Evolutionary conservation across 92 coral and sea anemone genomes (phyloP), one percentile per base, ranked within the genome.

Genomic region (Parazoanthus swiftii): DNA sequence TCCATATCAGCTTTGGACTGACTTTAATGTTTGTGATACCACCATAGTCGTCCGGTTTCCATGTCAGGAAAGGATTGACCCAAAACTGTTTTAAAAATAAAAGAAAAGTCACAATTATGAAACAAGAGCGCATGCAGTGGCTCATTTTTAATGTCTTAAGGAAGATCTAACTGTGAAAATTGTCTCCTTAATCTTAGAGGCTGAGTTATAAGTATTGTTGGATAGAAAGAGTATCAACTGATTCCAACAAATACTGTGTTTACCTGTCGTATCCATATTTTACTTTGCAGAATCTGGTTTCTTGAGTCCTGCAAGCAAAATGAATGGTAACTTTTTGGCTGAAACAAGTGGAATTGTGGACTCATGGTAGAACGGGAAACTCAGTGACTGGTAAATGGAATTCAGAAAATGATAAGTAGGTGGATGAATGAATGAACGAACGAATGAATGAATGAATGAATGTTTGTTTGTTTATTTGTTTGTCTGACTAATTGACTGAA

Each of bases 201-300:
- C 38, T 14, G n/a, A n/a, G 35, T 70, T 3, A 5, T 7, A 70
- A 70, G 25, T n/a, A 3, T 25, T 33, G 3, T 11, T 3, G 76
- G 13, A 11, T 26, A 8, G 33, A 72, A 11, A 36, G 76, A 29
- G 38, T 36, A 74, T 15, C 10, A 15, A 33, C 77, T 16, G 18
- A 15, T 21, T 18, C 5, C 43, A 26, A 15, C 8, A 5, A 37
- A 68, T 43, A 4, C 43, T 26, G 43, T 25, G 38, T 74, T 3
- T 67, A 89, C 92, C 92, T 90, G 92, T 48, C 92, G 66, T 37
- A 86, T 51, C 92, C 92, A 90, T 68, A 90, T 85, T 58, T 90
- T 90, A 82, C 86, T 54, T 54, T 54, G 59, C 20, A 90, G 9
- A 42, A 88, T 86, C 66, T 90, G 92, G 81, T 88, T 90, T 80